Evolutionary conservation across 2,797 vertebrate species (phyloP).

Genomic region (Poecile montanus): DNA sequence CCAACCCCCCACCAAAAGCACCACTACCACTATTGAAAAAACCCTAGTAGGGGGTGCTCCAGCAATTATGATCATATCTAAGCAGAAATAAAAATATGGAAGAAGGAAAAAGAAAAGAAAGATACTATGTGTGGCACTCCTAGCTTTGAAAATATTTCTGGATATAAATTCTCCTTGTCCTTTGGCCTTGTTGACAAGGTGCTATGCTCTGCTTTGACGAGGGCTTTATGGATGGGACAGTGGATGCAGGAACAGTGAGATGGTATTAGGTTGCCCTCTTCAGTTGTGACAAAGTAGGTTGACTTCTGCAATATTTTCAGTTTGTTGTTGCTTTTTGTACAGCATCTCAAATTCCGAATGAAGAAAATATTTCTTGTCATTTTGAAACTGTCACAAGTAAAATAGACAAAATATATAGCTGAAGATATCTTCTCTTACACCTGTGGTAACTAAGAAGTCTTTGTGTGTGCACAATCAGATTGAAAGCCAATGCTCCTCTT

Average conservation of each 20-base stretch:
- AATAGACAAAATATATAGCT: neutral
- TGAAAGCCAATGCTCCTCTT: neutral
- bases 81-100: neutral
- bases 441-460: neutral
- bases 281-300: constrained; percentile 20
- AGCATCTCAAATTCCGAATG: neutral
- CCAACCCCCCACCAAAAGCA: neutral
- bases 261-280: constrained; percentile 60
- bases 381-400: neutral
- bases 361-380: neutral
- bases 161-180: neutral
- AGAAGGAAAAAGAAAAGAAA: neutral
- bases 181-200: neutral
- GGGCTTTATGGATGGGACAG: neutral
- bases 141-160: neutral
- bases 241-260: neutral
- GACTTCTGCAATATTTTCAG: neutral
- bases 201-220: neutral
- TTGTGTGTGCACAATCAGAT: neutral
- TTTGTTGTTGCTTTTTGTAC: neutral
- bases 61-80: neutral
- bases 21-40: neutral
- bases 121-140: neutral
- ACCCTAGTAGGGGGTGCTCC: neutral
- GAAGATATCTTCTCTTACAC: neutral